Base-by-base conservation (phyloP, 1,140 invertebrate species). In the Drosophila lini region DNA sequence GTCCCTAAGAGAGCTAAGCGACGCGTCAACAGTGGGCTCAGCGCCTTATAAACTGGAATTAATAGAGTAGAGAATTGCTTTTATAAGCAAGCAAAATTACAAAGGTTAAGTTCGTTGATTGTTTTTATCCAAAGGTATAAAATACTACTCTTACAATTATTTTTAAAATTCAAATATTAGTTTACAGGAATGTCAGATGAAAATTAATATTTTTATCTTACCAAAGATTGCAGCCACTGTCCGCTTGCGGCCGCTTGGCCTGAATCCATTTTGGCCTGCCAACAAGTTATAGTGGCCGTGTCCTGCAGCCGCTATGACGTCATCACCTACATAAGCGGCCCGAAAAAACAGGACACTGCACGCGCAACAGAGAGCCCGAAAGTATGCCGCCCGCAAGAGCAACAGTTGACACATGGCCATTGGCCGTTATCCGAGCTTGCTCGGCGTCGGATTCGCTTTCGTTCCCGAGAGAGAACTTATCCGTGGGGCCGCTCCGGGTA, bases 351-450 rank as follows among this genome's bases (percentile, higher is more conserved):
- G 80, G 79, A 71, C 79, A 70, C 50, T 52, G 55, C 50, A 48
- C 67, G 45, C 73, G 62, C 60, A 78, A 65, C 80, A 78, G 42
- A 73, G 44, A 52, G 50, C 45, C 71, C 56, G 42, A 76, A 83
- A 86, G 81, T 86, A 78, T 85, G 83, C 84, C 83, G 80, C 74
- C 38, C 56, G 65, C 70, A 83, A 65, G 55, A 90, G 86, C 88
- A 90, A 90, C 88, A 90, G 88, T 90, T 90, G 88, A 69, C 41
- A 56, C 34, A 56, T 41, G 53, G 34, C 22, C 19, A 25, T n/a
- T 56, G 59, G 45, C n/a, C 45, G 36, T 74, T 79, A 81, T 71
- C 74, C 82, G 75, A 40, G 62, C 56, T 40, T 36, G 63, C 55
- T 48, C 38, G 50, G 31, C 34, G 58, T 50, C 34, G 25, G 32